Evolutionary conservation across 2,113 vertebrate species (phyloP), one percentile per base, ranked within the genome.

Genomic region (Ascaphus truei): DNA sequence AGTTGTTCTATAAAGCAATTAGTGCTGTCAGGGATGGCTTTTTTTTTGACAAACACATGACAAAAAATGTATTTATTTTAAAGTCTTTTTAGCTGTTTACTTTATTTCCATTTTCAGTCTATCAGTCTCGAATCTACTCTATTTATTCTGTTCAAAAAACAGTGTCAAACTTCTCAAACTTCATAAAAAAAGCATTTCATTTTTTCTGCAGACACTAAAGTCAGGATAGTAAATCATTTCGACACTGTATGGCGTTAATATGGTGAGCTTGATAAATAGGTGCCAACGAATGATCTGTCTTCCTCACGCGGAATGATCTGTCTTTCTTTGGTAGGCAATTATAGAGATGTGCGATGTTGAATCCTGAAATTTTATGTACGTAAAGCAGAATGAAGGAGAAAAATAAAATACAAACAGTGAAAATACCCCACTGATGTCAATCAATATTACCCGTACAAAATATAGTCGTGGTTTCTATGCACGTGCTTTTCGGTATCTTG

Each of bases 321-420:
- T 41, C 45, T 31, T 26, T 52, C 43, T 20, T 33, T 52, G 31
- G 27, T 6, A 23, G 45, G 48, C 34, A 69, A 69, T 69, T 69
- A 52, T 45, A 69, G 36, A 58, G 27, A 56, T 52, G 57, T 34
- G 27, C n/a, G 41, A 52, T 47, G 39, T 48, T 13, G 30, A 61
- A 61, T 52, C n/a, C 16, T 61, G 47, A 69, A 69, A 69, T 61
- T 25, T 60, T 57, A 69, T 20, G 47, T 69, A 69, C 27, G 47
- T 69, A 61, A 57, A 29, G 56, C 30, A 11, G 56, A 20, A 60
- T 27, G 12, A 27, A 60, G 66, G 41, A 69, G 37, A 69, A 60
- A 31, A 39, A 47, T 55, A 2, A 39, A 53, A 25, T 53, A 36
- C n/a, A 55, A 55, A 52, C 45, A 69, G 12, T 31, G 7, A 52